A percentile compares a stretch with the other conserved stretches of the same genome.
Conservation (phyloP, 1,140 invertebrate species). For the Colletes gigas region DNA sequence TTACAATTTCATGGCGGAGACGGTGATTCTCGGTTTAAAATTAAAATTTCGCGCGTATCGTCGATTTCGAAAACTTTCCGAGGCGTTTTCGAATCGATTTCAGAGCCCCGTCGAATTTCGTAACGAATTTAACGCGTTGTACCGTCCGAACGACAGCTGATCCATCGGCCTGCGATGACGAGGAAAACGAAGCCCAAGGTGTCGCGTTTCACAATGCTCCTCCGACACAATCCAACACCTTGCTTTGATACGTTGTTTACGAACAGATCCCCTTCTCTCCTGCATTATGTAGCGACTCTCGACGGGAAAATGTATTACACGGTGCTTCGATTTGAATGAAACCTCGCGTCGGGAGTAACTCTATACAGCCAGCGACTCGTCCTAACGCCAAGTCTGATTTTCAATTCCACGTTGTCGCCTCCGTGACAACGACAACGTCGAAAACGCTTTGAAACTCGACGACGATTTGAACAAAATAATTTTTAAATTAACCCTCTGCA, state of each 20-base stretch:
- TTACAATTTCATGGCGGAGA: no score
- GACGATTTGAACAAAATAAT: no score
- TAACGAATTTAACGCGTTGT: no score
- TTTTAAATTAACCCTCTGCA: no score
- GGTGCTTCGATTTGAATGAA: slow-evolving; percentile 40
- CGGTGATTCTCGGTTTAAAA: no score
- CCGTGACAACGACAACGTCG: no score
- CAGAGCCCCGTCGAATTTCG: no score
- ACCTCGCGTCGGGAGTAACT: neutral
- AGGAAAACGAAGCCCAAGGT: slow-evolving; percentile 41
- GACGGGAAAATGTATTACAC: slow-evolving; percentile 17
- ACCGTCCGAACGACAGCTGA: neutral
- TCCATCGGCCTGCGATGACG: slow-evolving; percentile 25
- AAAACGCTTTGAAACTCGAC: no score
- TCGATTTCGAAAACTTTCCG: no score
- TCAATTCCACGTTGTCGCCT: neutral
- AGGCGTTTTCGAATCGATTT: no score
- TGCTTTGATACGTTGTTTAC: slow-evolving; percentile 56
- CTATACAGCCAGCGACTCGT: neutral
- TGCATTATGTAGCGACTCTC: slow-evolving; percentile 8
- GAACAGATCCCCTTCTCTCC: slow-evolving; percentile 13
- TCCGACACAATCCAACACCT: slow-evolving; percentile 26
- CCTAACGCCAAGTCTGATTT: neutral
- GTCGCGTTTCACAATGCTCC: slow-evolving; percentile 47
- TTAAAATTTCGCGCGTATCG: no score